Conservation (phyloP, 2,113 vertebrate species). For the cat (Felis catus) region F.catus_Fca126_mat1.0 CM031413.1:70960001-70960500, state of each 20-base stretch:
- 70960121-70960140: too few relatives aligned
- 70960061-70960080: not conserved
- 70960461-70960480: not conserved
- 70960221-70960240: too few relatives aligned
- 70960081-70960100: too few relatives aligned
- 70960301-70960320: not conserved
- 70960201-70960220: too few relatives aligned
- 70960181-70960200: too few relatives aligned
- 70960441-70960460: not conserved
- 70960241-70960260: too few relatives aligned
- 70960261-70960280: too few relatives aligned
- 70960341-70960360: not conserved
- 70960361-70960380: not conserved
- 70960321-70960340: not conserved
- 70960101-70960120: too few relatives aligned
- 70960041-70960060: not conserved
- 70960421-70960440: not conserved
- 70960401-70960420: not conserved
- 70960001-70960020: not conserved
- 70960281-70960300: too few relatives aligned
- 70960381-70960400: not conserved
- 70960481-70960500: slow-evolving; percentile 31
- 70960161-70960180: too few relatives aligned
- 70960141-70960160: too few relatives aligned
- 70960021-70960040: not conserved